Evolutionary conservation across 2,888 invertebrate genomes (phyloP).

Genomic region (Netelia fuscicornis): DNA sequence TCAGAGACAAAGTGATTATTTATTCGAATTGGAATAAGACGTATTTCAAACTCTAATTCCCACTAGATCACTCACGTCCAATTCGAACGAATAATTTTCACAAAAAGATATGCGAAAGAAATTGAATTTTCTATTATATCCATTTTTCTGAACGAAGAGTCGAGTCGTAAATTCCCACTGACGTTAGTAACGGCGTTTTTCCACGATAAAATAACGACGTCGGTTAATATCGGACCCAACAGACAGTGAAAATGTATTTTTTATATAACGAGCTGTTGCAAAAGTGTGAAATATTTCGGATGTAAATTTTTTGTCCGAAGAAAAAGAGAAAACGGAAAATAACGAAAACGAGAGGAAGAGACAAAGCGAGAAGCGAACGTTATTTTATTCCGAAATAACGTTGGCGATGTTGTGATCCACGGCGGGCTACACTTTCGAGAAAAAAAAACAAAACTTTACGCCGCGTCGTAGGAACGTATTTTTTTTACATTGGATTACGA

Average conservation of each 20-base stretch:
- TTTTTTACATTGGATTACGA: slow-evolving; percentile 64
- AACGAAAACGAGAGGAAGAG: not conserved
- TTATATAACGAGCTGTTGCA: slow-evolving; percentile 64
- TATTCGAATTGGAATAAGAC: not conserved
- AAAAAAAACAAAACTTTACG: slow-evolving; percentile 48
- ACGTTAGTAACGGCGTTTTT: slow-evolving; percentile 39
- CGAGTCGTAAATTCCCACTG: slow-evolving; percentile 5
- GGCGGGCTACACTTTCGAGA: slow-evolving; percentile 41
- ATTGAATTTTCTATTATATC: not conserved
- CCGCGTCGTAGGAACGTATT: slow-evolving; percentile 51
- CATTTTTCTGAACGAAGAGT: slow-evolving; percentile 7
- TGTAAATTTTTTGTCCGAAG: not conserved
- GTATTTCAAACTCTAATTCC: not conserved
- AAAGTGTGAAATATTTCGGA: slow-evolving; percentile 48
- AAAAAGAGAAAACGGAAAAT: not conserved
- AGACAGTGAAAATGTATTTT: slow-evolving; percentile 61
- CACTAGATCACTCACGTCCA: not conserved
- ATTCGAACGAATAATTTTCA: not conserved
- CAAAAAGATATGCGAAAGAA: not conserved
- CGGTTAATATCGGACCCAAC: slow-evolving; percentile 38
- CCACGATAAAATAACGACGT: slow-evolving; percentile 48
- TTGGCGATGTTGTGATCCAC: slow-evolving; percentile 25
- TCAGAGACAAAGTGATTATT: not conserved
- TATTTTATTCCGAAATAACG: slow-evolving; percentile 51
- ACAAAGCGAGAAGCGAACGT: slow-evolving; percentile 12